Percentiles rank a stretch among this genome's conserved stretches.
Evolutionary conservation across 2,113 vertebrate genomes (phyloP).

Genomic region (Hypocryptadius cinnamomeus): DNA sequence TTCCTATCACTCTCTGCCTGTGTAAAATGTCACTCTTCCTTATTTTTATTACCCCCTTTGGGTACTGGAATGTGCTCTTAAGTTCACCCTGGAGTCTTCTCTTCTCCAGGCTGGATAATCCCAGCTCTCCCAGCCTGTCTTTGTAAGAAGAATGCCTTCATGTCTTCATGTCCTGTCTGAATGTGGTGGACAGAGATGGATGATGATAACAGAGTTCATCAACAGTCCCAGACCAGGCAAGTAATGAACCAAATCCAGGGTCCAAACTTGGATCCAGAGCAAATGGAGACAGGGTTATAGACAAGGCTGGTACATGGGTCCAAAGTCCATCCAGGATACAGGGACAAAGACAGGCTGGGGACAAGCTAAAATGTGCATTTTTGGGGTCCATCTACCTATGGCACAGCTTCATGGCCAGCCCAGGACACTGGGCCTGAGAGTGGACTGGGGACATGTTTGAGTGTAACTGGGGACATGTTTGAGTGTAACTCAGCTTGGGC

Average conservation of each 20-base stretch:
- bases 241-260: background rate
- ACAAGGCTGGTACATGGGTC: background rate
- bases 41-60: background rate
- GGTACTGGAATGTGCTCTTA: background rate
- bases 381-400: accelerated
- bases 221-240: background rate
- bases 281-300: background rate
- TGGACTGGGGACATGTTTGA: background rate
- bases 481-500: background rate
- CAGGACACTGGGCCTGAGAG: background rate
- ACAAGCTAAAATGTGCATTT: background rate
- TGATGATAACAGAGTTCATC: background rate
- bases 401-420: background rate
- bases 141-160: background rate
- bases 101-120: background rate
- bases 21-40: background rate
- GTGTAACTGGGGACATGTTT: background rate
- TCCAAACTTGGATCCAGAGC: background rate
- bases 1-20: background rate
- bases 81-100: background rate
- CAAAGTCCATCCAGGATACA: background rate
- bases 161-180: background rate
- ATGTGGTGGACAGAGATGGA: background rate
- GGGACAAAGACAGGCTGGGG: background rate
- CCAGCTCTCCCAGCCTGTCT: background rate